Evolutionary conservation across 1,140 invertebrate species (phyloP), one percentile per base, ranked within the genome.

Genomic region (Yoshiicerus persimilis): DNA sequence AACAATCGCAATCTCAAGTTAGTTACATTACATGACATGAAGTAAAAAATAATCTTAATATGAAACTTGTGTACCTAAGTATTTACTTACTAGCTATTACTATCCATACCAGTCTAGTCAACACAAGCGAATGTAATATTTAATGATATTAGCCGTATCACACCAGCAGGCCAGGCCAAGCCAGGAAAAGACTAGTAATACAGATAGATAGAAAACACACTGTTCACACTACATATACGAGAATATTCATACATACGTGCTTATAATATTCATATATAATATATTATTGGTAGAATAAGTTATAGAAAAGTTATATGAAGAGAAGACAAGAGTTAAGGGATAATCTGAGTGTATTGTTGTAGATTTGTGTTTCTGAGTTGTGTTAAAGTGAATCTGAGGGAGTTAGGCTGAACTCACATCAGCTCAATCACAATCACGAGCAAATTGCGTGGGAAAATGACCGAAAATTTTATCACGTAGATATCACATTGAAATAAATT

Each of bases 401-500:
- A 80, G 75, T 80, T 70, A 70, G 38, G 75, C 75, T 80, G 11
- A 80, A 80, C 83, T 84, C 83, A 84, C 38, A 34, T 62, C 27
- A 30, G 32, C 85, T 88, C 85, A 88, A 88, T 88, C 88, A 88
- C 75, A 88, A 88, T 88, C 89, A 89, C 23, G 64, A 89, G 87
- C 64, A 90, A 90, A 90, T 90, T 89, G 88, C 89, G 89, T 90
- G 89, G 89, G 89, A 90, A 90, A 90, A 90, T 87, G 83, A 84
- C 75, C 84, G 66, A 89, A 86, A 89, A 90, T 90, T 90, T 90
- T 89, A 90, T 90, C 89, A 90, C 89, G 89, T 90, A 87, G 64
- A 56, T 64, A 87, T 38, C 38, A 75, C 86, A 80, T 64, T 13
- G 56, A 86, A 86, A 86, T 41, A 38, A 64, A 86, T 56, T 66